phyloP scores from a whole-genome alignment of 2,797 vertebrate genomes.

The Gymnodraco acuticeps region DNA sequence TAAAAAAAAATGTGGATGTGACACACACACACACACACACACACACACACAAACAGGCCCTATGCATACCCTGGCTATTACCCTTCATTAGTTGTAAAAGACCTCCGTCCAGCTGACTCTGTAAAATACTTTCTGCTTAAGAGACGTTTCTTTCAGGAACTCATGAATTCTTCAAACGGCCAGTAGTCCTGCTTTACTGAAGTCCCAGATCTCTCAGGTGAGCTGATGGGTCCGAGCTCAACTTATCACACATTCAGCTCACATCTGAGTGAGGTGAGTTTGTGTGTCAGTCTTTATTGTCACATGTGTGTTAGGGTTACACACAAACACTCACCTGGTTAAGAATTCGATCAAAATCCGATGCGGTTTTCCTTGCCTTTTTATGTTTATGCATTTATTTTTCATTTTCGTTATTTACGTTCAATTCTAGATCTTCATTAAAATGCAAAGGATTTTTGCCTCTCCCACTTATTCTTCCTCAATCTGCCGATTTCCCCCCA shows the following conservation, averaged over 20 bases:
- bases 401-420: conserved; percentile 70
- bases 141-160: conserved; percentile 50
- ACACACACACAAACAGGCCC: conserved; percentile 34
- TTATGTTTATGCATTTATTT: conserved; percentile 55
- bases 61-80: conserved; percentile 60
- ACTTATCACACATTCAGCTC: conserved; percentile 60
- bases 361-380: conserved; percentile 41
- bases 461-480: conserved; percentile 51
- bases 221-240: conserved; percentile 41
- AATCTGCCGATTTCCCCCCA: conserved; percentile 69
- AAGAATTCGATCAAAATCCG: conserved; percentile 73
- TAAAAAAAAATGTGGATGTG: too few relatives aligned
- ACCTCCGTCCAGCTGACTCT: conserved; percentile 54
- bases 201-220: conserved; percentile 48
- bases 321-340: conserved; percentile 33
- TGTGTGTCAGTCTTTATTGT: conserved; percentile 35
- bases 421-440: conserved; percentile 80
- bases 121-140: conserved; percentile 57
- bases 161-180: conserved; percentile 69
- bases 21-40: not conserved
- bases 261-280: conserved; percentile 30
- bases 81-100: conserved; percentile 69
- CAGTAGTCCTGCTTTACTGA: conserved; percentile 36
- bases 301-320: conserved; percentile 9
- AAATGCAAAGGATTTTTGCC: conserved; percentile 81